phyloP scores from a whole-genome alignment of 2,113 vertebrate genomes.

The Artemisiospiza belli region DNA sequence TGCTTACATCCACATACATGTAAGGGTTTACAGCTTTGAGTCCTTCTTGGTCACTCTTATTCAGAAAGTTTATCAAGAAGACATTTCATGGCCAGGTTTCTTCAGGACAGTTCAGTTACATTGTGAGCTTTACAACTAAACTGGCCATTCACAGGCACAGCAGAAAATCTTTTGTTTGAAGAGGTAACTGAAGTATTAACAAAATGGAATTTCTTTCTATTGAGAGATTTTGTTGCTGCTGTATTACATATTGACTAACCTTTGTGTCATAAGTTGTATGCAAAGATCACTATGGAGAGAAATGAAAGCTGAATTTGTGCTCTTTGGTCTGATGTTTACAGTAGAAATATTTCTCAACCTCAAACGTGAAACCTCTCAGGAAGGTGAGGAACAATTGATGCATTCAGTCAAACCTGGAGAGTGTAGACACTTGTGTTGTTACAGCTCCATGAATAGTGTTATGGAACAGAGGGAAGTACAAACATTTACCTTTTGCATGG shows the following conservation, averaged over 20 bases:
- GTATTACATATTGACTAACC: neutral
- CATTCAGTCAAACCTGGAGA: slow-evolving; percentile 17
- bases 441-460: neutral
- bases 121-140: neutral
- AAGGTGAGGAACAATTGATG: slow-evolving; percentile 26
- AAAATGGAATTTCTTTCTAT: neutral
- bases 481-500: neutral
- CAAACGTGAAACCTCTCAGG: neutral
- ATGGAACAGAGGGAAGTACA: neutral
- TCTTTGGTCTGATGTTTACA: slow-evolving; percentile 42
- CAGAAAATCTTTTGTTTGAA: slow-evolving; percentile 13
- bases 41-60: neutral
- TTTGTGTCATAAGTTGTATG: neutral
- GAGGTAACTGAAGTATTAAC: neutral
- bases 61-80: neutral
- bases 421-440: slow-evolving; percentile 18
- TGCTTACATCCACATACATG: neutral
- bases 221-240: neutral
- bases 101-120: neutral
- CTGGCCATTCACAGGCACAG: neutral
- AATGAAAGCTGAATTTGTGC: slow-evolving; percentile 20
- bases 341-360: slow-evolving; percentile 56
- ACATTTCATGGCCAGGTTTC: neutral
- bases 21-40: neutral
- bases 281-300: slow-evolving; percentile 49